A percentile compares a stretch with the other conserved stretches of the same genome.
Evolutionary conservation across 2,888 invertebrate genomes (phyloP).

Genomic region (Amphipoea oculea): DNA sequence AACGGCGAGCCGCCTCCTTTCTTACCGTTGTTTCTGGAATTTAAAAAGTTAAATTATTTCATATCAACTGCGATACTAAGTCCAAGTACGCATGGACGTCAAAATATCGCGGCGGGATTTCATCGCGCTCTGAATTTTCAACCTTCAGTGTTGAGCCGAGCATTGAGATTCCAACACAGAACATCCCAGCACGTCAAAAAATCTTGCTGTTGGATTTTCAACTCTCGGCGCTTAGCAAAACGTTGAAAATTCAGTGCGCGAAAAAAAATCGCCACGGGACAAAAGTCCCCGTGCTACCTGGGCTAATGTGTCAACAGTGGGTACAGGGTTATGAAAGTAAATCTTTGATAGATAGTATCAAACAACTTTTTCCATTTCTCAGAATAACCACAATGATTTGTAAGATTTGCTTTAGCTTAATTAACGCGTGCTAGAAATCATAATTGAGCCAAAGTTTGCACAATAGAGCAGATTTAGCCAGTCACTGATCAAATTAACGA

Average conservation of each 20-base stretch:
- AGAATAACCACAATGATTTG: slow-evolving; percentile 27
- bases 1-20: slow-evolving; percentile 94
- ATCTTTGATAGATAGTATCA: background rate
- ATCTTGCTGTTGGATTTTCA: too few species aligned
- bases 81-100: background rate
- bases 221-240: too few species aligned
- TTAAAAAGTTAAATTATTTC: background rate
- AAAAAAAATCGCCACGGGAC: background rate
- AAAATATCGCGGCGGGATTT: background rate
- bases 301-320: background rate
- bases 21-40: slow-evolving; percentile 91
- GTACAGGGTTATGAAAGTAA: slow-evolving; percentile 7
- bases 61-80: background rate
- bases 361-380: background rate
- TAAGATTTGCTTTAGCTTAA: slow-evolving; percentile 29
- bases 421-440: slow-evolving; percentile 21
- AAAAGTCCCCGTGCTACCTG: background rate
- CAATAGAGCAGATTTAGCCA: slow-evolving; percentile 21
- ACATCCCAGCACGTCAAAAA: too few species aligned
- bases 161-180: background rate
- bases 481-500: slow-evolving; percentile 46
- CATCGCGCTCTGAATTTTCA: background rate
- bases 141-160: background rate
- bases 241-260: background rate
- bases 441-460: slow-evolving; percentile 43